A percentile compares a stretch with the other conserved stretches of the same genome.
These are phyloP conservation scores for Drosophila pseudotalamancana DNA, from an alignment of 2,888 invertebrate species.

Conservation along the genomic window DNA sequence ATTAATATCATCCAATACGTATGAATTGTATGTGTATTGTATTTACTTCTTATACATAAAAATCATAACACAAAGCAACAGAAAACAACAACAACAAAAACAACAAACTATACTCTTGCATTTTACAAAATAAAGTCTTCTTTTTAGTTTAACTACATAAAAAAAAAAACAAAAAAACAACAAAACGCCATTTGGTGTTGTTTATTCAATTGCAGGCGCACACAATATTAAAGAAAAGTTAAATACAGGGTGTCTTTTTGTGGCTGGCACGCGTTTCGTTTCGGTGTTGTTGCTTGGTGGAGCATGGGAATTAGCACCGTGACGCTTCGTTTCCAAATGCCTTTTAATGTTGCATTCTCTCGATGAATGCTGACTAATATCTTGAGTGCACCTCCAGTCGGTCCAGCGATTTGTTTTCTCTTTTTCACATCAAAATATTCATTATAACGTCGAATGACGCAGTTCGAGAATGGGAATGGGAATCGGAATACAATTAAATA, in stretches of 20 bases:
- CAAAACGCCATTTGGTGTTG: constrained; percentile 43
- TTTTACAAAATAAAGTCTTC: constrained; percentile 82
- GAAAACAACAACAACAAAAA: constrained; percentile 36
- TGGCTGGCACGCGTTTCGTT: constrained; percentile 59
- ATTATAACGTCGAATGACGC: constrained; percentile 31
- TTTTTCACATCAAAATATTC: background rate
- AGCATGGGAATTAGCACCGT: constrained; percentile 52
- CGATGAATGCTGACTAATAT: constrained; percentile 60
- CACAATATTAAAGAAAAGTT: constrained; percentile 11
- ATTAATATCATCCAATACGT: constrained; percentile 56
- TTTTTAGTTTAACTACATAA: constrained; percentile 80
- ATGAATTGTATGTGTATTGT: constrained; percentile 70
- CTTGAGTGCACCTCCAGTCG: constrained; percentile 28
- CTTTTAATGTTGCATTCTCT: constrained; percentile 13
- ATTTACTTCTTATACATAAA: constrained; percentile 69
- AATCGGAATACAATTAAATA: constrained; percentile 24
- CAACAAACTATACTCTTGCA: constrained; percentile 79
- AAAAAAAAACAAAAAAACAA: constrained; percentile 38
- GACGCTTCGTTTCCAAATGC: constrained; percentile 60
- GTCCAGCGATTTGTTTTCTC: background rate
- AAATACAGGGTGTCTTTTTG: constrained; percentile 60
- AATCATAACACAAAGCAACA: constrained; percentile 58
- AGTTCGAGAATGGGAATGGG: constrained; percentile 35
- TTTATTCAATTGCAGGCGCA: constrained; percentile 45
- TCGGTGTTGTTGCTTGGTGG: constrained; percentile 4